Evolutionary conservation across 2,888 invertebrate species (phyloP).

Genomic region (Acleris cristana): DNA sequence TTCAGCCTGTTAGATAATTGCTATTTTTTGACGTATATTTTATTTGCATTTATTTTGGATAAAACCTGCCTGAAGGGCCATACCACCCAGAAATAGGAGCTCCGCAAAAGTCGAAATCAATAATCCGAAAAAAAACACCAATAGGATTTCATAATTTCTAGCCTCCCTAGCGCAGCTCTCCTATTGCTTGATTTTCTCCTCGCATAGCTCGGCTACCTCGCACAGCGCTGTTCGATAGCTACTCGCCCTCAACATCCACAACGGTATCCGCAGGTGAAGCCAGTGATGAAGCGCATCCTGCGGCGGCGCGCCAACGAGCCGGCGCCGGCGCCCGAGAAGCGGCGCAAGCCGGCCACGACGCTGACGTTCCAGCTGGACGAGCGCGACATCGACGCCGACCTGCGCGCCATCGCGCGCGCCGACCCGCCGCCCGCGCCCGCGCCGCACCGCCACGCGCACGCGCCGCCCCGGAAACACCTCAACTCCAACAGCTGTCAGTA

Average conservation of each 20-base stretch:
- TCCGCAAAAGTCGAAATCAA: too few relatives aligned
- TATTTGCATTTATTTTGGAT: too few relatives aligned
- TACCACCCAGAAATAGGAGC: too few relatives aligned
- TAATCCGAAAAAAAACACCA: too few relatives aligned
- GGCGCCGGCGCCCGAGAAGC: conserved; percentile 93
- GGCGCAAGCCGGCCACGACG: conserved; percentile 92
- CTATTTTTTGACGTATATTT: too few relatives aligned
- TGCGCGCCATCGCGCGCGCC: conserved; percentile 88
- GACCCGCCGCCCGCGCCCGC: conserved; percentile 52
- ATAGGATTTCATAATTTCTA: too few relatives aligned
- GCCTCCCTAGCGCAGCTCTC: too few relatives aligned
- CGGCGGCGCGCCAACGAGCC: conserved; percentile 97
- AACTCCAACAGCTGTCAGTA: conserved; percentile 69
- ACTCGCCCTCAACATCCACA: background rate
- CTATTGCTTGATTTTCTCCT: too few relatives aligned
- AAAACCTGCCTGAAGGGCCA: too few relatives aligned
- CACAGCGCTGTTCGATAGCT: too few relatives aligned
- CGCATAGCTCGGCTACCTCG: too few relatives aligned
- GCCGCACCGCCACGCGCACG: conserved; percentile 50
- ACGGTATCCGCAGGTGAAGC: conserved; percentile 87
- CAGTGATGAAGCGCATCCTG: conserved; percentile 96
- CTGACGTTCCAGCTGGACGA: conserved; percentile 95
- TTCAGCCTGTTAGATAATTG: too few relatives aligned
- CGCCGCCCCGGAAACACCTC: conserved; percentile 68
- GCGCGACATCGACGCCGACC: conserved; percentile 93